Conservation (phyloP, 2,113 vertebrate species). For the Geococcyx californianus region DNA sequence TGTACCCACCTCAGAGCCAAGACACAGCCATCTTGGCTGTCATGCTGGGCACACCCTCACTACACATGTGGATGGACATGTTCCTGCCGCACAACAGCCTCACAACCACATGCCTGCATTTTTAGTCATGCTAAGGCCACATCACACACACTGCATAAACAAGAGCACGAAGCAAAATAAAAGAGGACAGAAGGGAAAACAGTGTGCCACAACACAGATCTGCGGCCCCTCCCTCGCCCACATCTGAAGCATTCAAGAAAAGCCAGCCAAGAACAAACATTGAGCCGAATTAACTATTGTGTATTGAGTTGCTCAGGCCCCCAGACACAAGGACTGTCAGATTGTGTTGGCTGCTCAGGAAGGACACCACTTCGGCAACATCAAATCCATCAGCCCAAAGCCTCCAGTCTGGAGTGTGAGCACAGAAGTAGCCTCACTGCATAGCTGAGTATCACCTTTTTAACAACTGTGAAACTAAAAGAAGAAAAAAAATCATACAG, state of each 20-base stretch:
- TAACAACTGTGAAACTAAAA: neutral
- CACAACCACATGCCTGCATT: neutral
- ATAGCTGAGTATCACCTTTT: neutral
- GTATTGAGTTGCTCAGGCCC: neutral
- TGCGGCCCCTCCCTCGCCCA: neutral
- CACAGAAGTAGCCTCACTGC: neutral
- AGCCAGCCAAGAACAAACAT: neutral
- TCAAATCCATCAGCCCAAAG: neutral
- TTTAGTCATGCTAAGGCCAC: neutral
- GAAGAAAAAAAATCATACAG: neutral
- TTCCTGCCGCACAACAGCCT: neutral
- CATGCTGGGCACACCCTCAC: neutral
- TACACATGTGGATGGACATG: neutral
- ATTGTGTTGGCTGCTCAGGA: neutral
- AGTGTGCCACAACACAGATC: neutral
- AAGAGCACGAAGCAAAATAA: neutral
- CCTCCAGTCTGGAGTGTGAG: fast-evolving
- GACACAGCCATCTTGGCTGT: neutral
- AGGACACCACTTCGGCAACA: neutral
- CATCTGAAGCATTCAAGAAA: neutral
- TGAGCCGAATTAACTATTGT: neutral
- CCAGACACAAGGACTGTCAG: neutral
- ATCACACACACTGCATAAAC: neutral
- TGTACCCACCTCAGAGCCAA: neutral
- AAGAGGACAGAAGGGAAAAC: neutral